Base-by-base conservation (phyloP, 2,888 invertebrate genomes). In the Drosophila neonasuta region DNA sequence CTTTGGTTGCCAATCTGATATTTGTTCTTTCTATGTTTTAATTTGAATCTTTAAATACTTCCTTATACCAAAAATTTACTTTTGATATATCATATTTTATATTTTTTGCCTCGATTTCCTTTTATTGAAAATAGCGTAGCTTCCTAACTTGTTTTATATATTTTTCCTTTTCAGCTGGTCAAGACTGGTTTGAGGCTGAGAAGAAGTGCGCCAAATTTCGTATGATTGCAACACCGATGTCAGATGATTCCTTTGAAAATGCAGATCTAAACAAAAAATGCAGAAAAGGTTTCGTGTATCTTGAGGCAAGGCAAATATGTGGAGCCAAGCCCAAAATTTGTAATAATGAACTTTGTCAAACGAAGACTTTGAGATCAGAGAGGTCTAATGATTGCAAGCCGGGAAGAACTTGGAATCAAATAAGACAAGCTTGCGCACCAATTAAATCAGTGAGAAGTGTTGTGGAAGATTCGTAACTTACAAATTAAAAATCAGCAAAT, bases 121-220 rank as follows among this genome's bases (percentile, higher is more conserved):
- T 13, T 13, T 13, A 13, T 13, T 13, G 13, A 13, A 13, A 13
- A 24, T 5, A 4, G 24, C 6, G 1, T 24, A 24, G 24, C 5
- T 24, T 24, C 24, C 24, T 24, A 6, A 24, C 6, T 24, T 24
- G 6, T n/a, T n/a, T n/a, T 24, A 24, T 24, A 24, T 24, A 2
- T 5, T 1, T 24, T 8, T 39, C 1, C 3, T 39, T 36, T 13
- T 10, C 24, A 60, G 24, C 20, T 39, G 20, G 36, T 8, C 50
- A 51, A 10, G n/a, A 10, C 8, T 60, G 45, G 34, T 11, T 10
- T 17, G 13, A 39, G 17, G 20, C n/a, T n/a, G 2, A 1, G 0
- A 10, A 45, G 11, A 39, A 34, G 2, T 56, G 55, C 24, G 9
- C 29, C 0, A 56, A 63, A 24, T 46, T 66, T 20, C 3, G 10